Evolutionary conservation across 2,888 invertebrate species (phyloP), one percentile per base, ranked within the genome.

Genomic region (Euspilapteryx auroguttella): DNA sequence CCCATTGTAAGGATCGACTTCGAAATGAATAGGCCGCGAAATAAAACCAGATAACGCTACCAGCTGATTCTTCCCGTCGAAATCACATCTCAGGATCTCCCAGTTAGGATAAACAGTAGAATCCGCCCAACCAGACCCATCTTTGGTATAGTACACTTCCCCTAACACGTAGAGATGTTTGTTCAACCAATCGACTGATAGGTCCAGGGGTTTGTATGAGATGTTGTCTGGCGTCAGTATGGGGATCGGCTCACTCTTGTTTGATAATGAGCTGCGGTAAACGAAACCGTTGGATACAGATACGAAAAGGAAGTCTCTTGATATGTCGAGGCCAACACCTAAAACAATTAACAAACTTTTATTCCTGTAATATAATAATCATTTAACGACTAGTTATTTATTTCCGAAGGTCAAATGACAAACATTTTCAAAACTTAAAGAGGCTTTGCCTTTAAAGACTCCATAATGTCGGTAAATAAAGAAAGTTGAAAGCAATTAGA

Each of bases 1-100:
- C 81, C 95, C 96, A 55, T 95, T 95, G 45, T 89, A 86, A 17
- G 96, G 92, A 71, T 96, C 96, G 1, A 94, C 89, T 66, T 92
- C 87, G 39, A 96, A 81, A 45, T 91, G 89, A 31, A 82, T 79
- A 0, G 94, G 89, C 40, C 83, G 80, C 4, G 80, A 79, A 28
- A 78, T 76, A 31, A 93, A 78, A 1, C 86, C 86, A 8, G 85
- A 83, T 32, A 86, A 66, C 1, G 89, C 86, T 0, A 87, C 81
- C 6, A 83, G 80, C 34, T 87, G 69, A 30, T 82, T 80, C 38
- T 78, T 79, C 0, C 91, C 90, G 45, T 87, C 83, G 21, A 92
- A 78, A 46, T 85, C 83, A 46, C 88, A 89, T 27, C 87, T 76
- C 29, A 85, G 80, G 33, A 94, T 87, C 55, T 87, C 82, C 85